phyloP scores from a whole-genome alignment of 2,113 vertebrate species.

The Lepidothrix coronata region DNA sequence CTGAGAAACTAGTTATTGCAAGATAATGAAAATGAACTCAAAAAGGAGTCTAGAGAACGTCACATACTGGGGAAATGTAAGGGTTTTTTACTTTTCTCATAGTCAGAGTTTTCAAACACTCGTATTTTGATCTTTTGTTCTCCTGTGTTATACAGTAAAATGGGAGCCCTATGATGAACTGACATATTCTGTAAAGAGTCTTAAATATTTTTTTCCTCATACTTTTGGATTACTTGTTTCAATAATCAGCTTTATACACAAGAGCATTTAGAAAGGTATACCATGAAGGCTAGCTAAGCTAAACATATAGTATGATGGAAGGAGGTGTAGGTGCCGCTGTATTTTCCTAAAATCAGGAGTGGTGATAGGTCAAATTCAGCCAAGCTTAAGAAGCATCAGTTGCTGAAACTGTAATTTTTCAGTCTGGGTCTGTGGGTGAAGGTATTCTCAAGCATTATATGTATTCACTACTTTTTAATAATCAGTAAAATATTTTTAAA shows the following conservation, averaged over 20 bases:
- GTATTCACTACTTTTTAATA: not conserved
- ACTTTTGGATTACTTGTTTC: not conserved
- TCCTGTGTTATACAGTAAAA: not conserved
- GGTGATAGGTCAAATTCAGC: not conserved
- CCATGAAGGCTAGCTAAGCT: not conserved
- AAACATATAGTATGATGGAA: fast-evolving
- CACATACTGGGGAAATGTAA: not conserved
- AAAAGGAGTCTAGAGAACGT: not conserved
- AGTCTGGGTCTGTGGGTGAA: not conserved
- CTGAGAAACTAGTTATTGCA: not conserved
- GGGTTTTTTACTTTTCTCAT: not conserved
- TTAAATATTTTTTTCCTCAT: not conserved
- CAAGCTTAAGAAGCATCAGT: not conserved
- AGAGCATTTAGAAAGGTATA: not conserved
- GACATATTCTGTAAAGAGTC: not conserved
- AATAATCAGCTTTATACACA: not conserved
- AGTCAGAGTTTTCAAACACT: not conserved
- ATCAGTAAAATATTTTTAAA: not conserved
- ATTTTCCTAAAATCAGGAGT: not conserved
- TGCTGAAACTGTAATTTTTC: not conserved
- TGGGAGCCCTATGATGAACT: not conserved
- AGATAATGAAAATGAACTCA: not conserved
- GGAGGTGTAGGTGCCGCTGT: not conserved
- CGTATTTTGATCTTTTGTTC: not conserved
- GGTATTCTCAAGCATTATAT: not conserved